Conservation (phyloP, 2,797 vertebrate genomes). For the Myoxocephalus aenaeus region DNA sequence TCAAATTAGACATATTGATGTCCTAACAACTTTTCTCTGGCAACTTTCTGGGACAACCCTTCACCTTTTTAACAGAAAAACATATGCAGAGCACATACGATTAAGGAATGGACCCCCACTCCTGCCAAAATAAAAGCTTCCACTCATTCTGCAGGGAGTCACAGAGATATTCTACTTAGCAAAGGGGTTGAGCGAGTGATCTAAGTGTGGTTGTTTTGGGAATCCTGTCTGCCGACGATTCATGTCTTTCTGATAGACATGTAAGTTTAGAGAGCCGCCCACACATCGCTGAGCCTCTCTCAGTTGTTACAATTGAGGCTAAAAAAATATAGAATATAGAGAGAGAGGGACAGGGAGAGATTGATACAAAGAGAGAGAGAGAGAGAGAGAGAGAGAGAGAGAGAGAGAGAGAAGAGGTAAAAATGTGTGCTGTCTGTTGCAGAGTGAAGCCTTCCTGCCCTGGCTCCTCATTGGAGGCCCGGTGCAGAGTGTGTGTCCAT, state of each 20-base stretch:
- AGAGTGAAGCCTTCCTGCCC: slow-evolving; percentile 62
- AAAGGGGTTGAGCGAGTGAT: slow-evolving; percentile 47
- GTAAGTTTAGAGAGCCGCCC: slow-evolving; percentile 73
- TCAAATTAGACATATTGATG: not conserved
- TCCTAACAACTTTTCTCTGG: not conserved
- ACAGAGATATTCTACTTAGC: slow-evolving; percentile 55
- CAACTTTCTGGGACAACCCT: not conserved
- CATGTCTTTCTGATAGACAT: slow-evolving; percentile 75
- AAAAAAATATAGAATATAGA: slow-evolving; percentile 22
- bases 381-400: not conserved
- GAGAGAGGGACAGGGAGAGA: not conserved
- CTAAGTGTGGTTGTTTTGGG: slow-evolving; percentile 69
- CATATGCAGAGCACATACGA: slow-evolving; percentile 7
- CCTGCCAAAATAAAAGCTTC: slow-evolving; percentile 37
- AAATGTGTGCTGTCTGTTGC: slow-evolving; percentile 66
- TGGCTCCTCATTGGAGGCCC: slow-evolving; percentile 53
- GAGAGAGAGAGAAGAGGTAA: not conserved
- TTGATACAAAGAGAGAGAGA: not conserved
- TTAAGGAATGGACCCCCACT: not conserved
- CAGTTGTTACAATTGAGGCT: slow-evolving; percentile 55
- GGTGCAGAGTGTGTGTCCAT: slow-evolving; percentile 55
- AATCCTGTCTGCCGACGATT: slow-evolving; percentile 65
- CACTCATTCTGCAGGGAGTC: slow-evolving; percentile 33
- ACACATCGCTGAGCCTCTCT: slow-evolving; percentile 64
- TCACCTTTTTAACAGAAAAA: slow-evolving; percentile 7